Conservation (phyloP, 53 echinoderm and acorn worm genomes). For the Hippasteria phrygiana region DNA sequence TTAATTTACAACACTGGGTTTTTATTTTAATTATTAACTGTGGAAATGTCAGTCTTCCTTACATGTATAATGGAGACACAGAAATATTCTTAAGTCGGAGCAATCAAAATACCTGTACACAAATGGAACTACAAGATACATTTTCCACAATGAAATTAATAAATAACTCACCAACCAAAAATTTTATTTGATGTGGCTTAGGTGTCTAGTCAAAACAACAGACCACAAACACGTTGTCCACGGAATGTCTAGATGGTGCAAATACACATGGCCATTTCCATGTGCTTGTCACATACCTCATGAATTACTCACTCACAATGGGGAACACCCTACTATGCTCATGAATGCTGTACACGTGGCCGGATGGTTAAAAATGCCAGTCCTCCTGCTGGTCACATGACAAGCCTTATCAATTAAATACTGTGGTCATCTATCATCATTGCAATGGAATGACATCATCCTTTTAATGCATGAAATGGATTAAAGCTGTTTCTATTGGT, state of each 20-base stretch:
- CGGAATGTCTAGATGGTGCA: background rate
- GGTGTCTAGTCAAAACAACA: conserved; percentile 1
- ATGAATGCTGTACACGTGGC: background rate
- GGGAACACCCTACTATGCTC: background rate
- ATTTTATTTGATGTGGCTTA: background rate
- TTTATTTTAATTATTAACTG: no score
- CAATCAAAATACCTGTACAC: no score
- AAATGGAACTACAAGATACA: no score
- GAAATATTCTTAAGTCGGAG: no score
- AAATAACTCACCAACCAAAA: background rate
- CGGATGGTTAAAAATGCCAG: no score
- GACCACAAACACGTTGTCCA: background rate
- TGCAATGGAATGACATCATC: background rate
- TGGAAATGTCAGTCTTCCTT: no score
- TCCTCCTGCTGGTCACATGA: no score
- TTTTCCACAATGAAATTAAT: no score
- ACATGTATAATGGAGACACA: no score
- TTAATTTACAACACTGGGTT: no score
- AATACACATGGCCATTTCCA: background rate
- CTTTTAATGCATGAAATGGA: background rate
- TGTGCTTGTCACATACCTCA: background rate
- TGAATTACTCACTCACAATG: background rate
- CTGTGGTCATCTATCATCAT: background rate
- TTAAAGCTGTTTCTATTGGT: no score
- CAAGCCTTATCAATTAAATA: background rate